phyloP scores from a whole-genome alignment of 2,888 invertebrate species.

The Patella ulyssiponensis region DNA sequence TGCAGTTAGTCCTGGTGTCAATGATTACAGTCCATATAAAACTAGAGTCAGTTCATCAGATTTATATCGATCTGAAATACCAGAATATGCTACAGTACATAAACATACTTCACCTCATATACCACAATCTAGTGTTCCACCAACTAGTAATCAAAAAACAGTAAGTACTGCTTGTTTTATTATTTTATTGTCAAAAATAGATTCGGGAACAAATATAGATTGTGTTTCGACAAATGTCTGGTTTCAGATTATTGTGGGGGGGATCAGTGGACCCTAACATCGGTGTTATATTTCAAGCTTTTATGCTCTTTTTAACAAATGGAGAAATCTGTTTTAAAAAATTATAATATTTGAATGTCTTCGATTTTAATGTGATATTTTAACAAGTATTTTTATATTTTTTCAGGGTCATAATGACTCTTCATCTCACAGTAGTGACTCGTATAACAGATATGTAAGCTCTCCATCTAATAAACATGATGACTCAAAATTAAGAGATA shows the following conservation, averaged over 20 bases:
- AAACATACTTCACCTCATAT: conserved; percentile 3
- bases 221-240: too few relatives aligned
- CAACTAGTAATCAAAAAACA: background rate
- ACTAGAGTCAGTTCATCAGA: background rate
- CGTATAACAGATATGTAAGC: conserved; percentile 69
- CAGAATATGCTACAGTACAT: background rate
- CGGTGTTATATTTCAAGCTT: background rate
- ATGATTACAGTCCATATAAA: background rate
- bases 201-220: too few relatives aligned
- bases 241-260: background rate
- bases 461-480: conserved; percentile 69
- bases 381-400: conserved; percentile 23
- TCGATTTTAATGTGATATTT: too few relatives aligned
- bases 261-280: background rate
- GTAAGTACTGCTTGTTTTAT: background rate
- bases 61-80: background rate
- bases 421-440: conserved; percentile 77
- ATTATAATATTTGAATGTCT: too few relatives aligned
- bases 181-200: too few relatives aligned
- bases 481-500: conserved; percentile 70
- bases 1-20: background rate
- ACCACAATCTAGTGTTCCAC: background rate
- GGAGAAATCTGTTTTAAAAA: too few relatives aligned
- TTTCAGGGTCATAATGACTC: conserved; percentile 84
- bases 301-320: background rate